These are phyloP conservation scores for Hormiphora californensis DNA, from an alignment of 37 sponge, comb jelly and placozoan genomes.

Conservation along the genomic window DNA sequence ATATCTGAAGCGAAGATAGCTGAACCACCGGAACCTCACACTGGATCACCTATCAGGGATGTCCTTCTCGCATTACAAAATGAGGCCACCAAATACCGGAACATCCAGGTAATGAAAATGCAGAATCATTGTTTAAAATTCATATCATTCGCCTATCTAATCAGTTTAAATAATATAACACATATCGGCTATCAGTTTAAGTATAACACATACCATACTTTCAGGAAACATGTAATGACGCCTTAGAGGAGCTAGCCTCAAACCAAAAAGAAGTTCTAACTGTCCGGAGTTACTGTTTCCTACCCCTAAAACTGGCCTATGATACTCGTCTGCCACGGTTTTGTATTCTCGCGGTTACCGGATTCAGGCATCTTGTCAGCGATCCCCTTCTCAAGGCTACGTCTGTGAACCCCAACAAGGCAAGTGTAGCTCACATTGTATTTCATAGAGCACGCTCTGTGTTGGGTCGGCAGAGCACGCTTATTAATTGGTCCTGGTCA, in stretches of 20 bases:
- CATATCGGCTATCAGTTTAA: neutral
- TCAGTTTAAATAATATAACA: neutral
- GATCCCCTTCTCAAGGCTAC: slow-evolving; percentile 40
- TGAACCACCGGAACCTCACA: slow-evolving; percentile 25
- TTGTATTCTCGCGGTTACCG: slow-evolving; percentile 47
- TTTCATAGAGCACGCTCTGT: too few species aligned
- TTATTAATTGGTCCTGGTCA: too few species aligned
- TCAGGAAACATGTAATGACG: slow-evolving; percentile 52
- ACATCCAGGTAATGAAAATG: slow-evolving; percentile 9
- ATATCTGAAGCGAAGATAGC: neutral
- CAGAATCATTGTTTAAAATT: neutral
- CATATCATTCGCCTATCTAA: neutral
- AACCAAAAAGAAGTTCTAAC: slow-evolving; percentile 53
- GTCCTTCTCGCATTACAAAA: slow-evolving; percentile 20
- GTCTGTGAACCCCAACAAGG: slow-evolving; percentile 36
- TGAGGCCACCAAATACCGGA: slow-evolving; percentile 28
- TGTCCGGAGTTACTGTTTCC: slow-evolving; percentile 44
- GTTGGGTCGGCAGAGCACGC: too few species aligned
- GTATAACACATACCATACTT: neutral
- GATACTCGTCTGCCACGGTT: slow-evolving; percentile 27
- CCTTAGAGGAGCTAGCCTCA: slow-evolving; percentile 29
- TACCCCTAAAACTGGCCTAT: slow-evolving; percentile 41
- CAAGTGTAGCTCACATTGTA: too few species aligned
- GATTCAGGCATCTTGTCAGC: slow-evolving; percentile 44
- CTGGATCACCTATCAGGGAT: slow-evolving; percentile 28